Conservation (phyloP, 1,140 invertebrate genomes). For the Adoxophyes honmai region DNA sequence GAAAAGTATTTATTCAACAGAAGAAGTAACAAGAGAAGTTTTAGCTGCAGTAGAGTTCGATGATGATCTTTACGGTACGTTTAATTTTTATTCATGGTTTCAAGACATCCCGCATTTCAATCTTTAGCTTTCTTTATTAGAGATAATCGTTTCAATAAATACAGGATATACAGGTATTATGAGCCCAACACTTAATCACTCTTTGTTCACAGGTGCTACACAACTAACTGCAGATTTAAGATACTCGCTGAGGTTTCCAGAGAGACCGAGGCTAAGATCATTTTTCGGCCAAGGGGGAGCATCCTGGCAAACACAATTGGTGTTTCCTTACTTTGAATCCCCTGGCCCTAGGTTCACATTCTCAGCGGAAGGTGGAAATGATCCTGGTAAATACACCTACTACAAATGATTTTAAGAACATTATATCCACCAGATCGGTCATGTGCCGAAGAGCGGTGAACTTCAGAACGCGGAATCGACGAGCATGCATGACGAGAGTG, state of each 20-base stretch:
- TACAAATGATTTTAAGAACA: no score
- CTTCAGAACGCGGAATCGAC: no score
- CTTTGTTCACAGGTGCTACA: constrained; percentile 36
- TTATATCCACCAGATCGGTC: no score
- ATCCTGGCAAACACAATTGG: constrained; percentile 81
- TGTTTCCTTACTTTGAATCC: constrained; percentile 82
- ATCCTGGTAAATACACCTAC: constrained; percentile 78
- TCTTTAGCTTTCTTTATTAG: no score
- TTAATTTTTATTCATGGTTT: no score
- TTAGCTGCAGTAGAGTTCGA: constrained; percentile 63
- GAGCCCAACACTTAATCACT: no score
- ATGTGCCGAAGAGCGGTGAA: no score
- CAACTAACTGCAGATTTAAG: constrained; percentile 59
- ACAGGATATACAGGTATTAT: no score
- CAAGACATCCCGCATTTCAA: no score
- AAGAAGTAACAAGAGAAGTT: constrained; percentile 45
- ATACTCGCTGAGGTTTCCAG: constrained; percentile 80
- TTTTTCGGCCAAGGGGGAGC: constrained; percentile 50
- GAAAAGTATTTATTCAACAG: constrained; percentile 45
- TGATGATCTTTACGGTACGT: constrained; percentile 49
- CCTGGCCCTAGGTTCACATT: constrained; percentile 81
- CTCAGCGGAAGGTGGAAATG: constrained; percentile 59
- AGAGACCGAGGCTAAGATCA: constrained; percentile 73
- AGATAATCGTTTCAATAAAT: no score
- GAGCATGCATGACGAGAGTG: no score